Conservation (phyloP, 2,113 vertebrate species). For the Gopherus flavomarginatus region DNA sequence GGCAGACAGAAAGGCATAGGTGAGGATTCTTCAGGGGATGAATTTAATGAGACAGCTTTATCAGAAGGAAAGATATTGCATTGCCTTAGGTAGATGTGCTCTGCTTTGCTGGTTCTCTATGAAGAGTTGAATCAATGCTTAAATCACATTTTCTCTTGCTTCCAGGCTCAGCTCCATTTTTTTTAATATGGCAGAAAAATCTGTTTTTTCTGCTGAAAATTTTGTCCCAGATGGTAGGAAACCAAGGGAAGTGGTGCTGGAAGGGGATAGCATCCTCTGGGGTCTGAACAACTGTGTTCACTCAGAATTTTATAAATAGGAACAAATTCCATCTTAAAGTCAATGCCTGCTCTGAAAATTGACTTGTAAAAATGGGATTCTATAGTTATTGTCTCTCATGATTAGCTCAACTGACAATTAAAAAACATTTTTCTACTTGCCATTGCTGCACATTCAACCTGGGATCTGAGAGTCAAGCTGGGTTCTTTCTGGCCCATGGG, state of each 20-base stretch:
- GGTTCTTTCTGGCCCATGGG: neutral
- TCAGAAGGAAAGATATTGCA: neutral
- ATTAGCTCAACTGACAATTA: neutral
- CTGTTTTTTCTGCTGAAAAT: neutral
- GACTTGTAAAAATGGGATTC: neutral
- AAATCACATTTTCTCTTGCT: neutral
- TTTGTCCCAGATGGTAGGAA: rapidly evolving
- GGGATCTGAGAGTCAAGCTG: neutral
- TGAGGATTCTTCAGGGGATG: neutral
- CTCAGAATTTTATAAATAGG: neutral
- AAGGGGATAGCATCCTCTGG: neutral
- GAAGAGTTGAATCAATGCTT: neutral
- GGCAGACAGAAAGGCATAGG: neutral
- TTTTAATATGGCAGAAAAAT: neutral
- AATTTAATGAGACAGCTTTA: neutral
- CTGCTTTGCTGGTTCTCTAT: neutral
- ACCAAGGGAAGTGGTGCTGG: neutral
- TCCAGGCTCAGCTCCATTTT: neutral
- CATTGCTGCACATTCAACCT: rapidly evolving
- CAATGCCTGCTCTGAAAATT: rapidly evolving
- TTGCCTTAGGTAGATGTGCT: rapidly evolving
- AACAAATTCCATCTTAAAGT: neutral
- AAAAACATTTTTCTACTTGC: neutral
- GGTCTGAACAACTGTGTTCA: rapidly evolving
- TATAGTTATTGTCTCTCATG: neutral